A percentile compares a stretch with the other conserved stretches of the same genome.
phyloP scores from a whole-genome alignment of 2,113 vertebrate species.

The Riparia riparia region DNA sequence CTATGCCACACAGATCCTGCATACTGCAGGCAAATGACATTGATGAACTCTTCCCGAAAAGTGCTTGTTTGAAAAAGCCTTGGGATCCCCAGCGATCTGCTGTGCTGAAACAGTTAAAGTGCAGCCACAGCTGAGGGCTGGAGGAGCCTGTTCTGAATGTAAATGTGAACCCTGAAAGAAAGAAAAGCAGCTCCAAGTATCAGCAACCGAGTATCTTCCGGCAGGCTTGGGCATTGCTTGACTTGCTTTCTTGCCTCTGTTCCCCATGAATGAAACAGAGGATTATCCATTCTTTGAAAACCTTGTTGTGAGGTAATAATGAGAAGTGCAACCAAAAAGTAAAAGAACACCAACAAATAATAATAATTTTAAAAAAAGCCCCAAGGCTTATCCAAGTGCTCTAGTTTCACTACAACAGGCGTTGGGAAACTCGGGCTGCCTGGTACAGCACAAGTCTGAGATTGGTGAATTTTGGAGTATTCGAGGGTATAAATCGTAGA shows the following conservation, averaged over 20 bases:
- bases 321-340: neutral
- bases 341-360: neutral
- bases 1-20: neutral
- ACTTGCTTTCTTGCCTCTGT: neutral
- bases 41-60: neutral
- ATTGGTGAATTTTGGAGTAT: neutral
- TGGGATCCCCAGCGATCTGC: neutral
- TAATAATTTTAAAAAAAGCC: neutral
- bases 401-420: neutral
- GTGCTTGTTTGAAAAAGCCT: neutral
- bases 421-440: neutral
- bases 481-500: neutral
- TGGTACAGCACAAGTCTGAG: neutral
- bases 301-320: neutral
- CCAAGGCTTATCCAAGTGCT: neutral
- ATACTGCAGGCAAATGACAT: neutral
- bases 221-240: fast-evolving
- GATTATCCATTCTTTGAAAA: neutral
- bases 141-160: neutral
- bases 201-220: fast-evolving
- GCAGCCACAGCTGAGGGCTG: neutral
- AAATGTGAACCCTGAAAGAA: neutral
- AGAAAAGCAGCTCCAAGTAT: neutral
- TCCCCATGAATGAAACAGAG: neutral
- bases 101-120: neutral